Conservation (phyloP, 2,797 vertebrate species). For the Lepus townsendii region DNA sequence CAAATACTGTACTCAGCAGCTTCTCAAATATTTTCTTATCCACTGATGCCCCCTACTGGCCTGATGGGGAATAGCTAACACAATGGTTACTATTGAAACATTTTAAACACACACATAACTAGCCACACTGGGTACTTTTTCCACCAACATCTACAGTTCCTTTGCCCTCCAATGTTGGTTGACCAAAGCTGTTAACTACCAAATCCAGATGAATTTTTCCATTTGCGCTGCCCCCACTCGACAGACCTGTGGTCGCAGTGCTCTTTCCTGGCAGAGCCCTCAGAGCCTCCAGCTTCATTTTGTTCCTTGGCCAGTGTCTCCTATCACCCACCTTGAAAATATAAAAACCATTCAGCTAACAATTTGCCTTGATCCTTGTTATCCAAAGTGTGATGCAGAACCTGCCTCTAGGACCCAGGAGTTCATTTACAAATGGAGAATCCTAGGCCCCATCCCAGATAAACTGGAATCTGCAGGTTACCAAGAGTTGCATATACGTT, state of each 20-base stretch:
- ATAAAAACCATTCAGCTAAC: slow-evolving; percentile 12
- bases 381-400: slow-evolving; percentile 1
- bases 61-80: slow-evolving; percentile 52
- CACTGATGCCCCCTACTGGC: slow-evolving; percentile 72
- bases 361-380: slow-evolving; percentile 49
- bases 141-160: slow-evolving; percentile 24
- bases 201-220: not conserved
- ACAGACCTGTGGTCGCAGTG: not conserved
- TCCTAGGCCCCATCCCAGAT: slow-evolving; percentile 6
- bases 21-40: slow-evolving; percentile 70
- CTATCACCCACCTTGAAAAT: slow-evolving; percentile 18
- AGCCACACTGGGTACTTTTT: not conserved
- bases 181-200: slow-evolving; percentile 31
- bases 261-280: not conserved
- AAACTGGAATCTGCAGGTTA: slow-evolving; percentile 47
- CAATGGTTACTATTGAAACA: slow-evolving; percentile 13
- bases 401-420: not conserved
- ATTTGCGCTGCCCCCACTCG: slow-evolving; percentile 34
- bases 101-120: slow-evolving; percentile 34
- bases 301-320: slow-evolving; percentile 5
- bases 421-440: not conserved
- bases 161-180: not conserved
- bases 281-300: not conserved
- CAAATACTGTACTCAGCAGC: slow-evolving; percentile 41
- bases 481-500: not conserved